Percentiles rank a stretch among this genome's conserved stretches.
These are phyloP conservation scores for Harpagoxenus sublaevis DNA, from an alignment of 2,888 invertebrate genomes.

Conservation along the genomic window DNA sequence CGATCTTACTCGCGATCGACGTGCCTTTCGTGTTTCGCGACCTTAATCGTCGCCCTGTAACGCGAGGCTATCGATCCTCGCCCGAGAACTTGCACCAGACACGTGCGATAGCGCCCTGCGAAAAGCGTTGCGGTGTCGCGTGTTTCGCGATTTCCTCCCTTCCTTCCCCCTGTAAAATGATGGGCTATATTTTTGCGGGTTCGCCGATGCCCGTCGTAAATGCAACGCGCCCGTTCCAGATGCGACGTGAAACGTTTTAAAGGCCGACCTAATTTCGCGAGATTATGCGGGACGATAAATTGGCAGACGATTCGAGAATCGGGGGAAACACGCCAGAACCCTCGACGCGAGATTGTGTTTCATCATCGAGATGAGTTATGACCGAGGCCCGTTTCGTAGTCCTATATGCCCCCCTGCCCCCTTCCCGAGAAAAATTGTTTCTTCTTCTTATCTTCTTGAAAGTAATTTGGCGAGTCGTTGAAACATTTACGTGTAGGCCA, in stretches of 20 bases:
- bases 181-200: not conserved
- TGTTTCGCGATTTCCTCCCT: not conserved
- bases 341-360: not conserved
- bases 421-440: not conserved
- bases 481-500: not conserved
- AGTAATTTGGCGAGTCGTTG: not conserved
- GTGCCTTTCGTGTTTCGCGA: not conserved
- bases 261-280: not conserved
- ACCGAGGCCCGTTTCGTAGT: not conserved
- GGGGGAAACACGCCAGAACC: constrained; percentile 10
- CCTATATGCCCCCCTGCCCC: too few relatives aligned
- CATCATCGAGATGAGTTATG: not conserved
- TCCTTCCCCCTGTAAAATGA: not conserved
- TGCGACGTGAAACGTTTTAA: not conserved
- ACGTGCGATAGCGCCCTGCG: not conserved
- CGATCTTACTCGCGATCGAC: not conserved
- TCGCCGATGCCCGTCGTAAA: not conserved
- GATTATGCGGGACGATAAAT: constrained; percentile 26
- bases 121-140: not conserved
- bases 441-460: not conserved
- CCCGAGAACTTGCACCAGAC: constrained; percentile 32
- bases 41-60: not conserved
- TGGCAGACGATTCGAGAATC: constrained; percentile 15
- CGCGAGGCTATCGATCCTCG: constrained; percentile 18
- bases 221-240: not conserved